A percentile compares a stretch with the other conserved stretches of the same genome.
phyloP scores from a whole-genome alignment of 2,113 vertebrate species.

The Gopherus evgoodei region DNA sequence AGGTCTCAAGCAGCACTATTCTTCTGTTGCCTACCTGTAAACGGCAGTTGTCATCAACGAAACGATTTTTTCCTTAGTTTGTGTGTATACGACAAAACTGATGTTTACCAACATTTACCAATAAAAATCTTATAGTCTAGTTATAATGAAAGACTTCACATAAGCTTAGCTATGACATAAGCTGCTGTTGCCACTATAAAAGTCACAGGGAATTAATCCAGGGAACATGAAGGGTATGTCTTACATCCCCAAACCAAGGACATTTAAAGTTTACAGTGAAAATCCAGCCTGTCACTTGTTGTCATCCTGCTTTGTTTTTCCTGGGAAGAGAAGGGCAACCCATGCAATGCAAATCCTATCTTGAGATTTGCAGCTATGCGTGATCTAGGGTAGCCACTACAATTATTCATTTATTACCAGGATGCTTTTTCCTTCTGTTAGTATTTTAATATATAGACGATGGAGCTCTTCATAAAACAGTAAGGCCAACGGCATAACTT shows the following conservation, averaged over 20 bases:
- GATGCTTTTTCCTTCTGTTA: neutral
- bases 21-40: neutral
- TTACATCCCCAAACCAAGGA: accelerated
- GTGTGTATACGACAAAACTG: neutral
- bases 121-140: neutral
- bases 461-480: neutral
- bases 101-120: neutral
- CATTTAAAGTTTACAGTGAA: neutral
- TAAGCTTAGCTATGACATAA: neutral
- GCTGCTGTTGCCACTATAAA: neutral
- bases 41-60: neutral
- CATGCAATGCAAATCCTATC: neutral
- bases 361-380: accelerated
- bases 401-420: neutral
- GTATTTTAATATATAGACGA: neutral
- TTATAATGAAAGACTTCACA: neutral
- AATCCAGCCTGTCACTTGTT: neutral
- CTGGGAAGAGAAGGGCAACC: neutral
- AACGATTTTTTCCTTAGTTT: neutral
- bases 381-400: neutral
- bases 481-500: neutral
- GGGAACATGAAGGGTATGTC: neutral
- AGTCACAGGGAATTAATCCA: neutral
- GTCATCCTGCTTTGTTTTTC: neutral
- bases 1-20: neutral